phyloP scores from a whole-genome alignment of 2,888 invertebrate genomes.

The Heteropelma amictum region DNA sequence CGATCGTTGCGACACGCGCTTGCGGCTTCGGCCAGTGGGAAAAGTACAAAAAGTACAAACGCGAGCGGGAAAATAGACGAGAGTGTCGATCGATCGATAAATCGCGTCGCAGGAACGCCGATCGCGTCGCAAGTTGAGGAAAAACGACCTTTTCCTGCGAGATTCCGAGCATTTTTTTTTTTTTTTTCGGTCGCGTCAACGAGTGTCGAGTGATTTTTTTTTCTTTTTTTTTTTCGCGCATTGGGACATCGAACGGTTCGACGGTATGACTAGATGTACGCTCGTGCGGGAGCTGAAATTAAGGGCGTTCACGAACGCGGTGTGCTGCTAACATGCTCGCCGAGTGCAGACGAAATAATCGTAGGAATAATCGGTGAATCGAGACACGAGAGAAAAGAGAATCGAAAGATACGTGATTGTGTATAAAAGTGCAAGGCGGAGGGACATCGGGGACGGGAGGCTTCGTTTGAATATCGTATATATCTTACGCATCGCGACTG shows the following conservation, averaged over 20 bases:
- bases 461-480: not conserved
- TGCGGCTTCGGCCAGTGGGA: too few relatives aligned
- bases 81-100: constrained; percentile 25
- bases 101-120: too few relatives aligned
- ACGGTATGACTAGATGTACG: constrained; percentile 44
- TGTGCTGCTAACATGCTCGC: constrained; percentile 48
- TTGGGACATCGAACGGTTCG: constrained; percentile 20
- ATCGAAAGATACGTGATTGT: constrained; percentile 16
- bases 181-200: too few relatives aligned
- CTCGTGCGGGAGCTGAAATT: constrained; percentile 31
- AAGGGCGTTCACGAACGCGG: constrained; percentile 27
- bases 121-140: too few relatives aligned
- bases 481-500: not conserved
- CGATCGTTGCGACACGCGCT: too few relatives aligned
- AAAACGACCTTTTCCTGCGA: too few relatives aligned
- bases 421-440: constrained; percentile 17
- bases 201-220: too few relatives aligned
- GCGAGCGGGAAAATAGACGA: constrained; percentile 36
- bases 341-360: constrained; percentile 27
- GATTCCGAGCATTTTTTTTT: too few relatives aligned
- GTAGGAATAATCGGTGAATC: constrained; percentile 45
- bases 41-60: too few relatives aligned
- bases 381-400: not conserved
- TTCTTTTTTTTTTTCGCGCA: constrained; percentile 6
- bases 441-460: not conserved